Percentiles rank a stretch among this genome's conserved stretches.
These are phyloP conservation scores for Caenorhabditis japonica DNA, from an alignment of 2,888 invertebrate species.

Conservation along the genomic window DNA sequence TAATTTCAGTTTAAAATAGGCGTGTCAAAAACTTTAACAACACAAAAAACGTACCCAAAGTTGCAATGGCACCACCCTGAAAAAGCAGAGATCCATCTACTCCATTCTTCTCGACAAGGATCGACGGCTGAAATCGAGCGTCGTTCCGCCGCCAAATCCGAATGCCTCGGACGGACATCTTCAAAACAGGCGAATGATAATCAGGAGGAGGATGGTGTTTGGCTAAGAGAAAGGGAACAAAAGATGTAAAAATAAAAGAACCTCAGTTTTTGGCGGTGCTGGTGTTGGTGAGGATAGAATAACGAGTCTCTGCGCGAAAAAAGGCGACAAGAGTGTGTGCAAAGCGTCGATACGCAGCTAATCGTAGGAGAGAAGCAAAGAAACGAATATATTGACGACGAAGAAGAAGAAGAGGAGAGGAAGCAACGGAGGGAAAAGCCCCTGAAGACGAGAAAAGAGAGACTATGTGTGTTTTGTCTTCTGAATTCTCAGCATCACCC, in stretches of 20 bases:
- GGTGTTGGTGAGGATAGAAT: slow-evolving; percentile 41
- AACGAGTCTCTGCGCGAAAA: slow-evolving; percentile 44
- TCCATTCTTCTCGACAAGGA: slow-evolving; percentile 68
- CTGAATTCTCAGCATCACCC: slow-evolving; percentile 8
- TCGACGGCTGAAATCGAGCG: slow-evolving; percentile 60
- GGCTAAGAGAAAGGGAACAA: slow-evolving; percentile 15
- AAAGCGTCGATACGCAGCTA: slow-evolving; percentile 14
- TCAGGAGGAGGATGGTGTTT: slow-evolving; percentile 4
- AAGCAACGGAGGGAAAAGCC: slow-evolving; percentile 40
- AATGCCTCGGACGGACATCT: slow-evolving; percentile 72
- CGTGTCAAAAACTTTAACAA: too few species aligned
- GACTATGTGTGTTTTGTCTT: slow-evolving; percentile 44
- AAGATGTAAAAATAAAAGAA: slow-evolving; percentile 25
- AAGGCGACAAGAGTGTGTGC: slow-evolving; percentile 20
- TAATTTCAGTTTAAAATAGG: too few species aligned
- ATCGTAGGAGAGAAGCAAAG: slow-evolving; percentile 27
- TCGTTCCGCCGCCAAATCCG: slow-evolving; percentile 68
- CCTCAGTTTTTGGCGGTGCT: slow-evolving; percentile 40
- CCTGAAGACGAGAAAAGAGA: slow-evolving; percentile 22
- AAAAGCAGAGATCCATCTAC: slow-evolving; percentile 67
- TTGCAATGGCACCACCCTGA: slow-evolving; percentile 69
- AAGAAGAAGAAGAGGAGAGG: slow-evolving; percentile 29
- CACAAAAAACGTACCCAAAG: slow-evolving; percentile 57
- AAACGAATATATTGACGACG: slow-evolving; percentile 42
- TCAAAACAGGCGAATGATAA: slow-evolving; percentile 8